Evolutionary conservation across 2,888 invertebrate species (phyloP), one percentile per base, ranked within the genome.

Genomic region (Sinodicranocentrus sp.): DNA sequence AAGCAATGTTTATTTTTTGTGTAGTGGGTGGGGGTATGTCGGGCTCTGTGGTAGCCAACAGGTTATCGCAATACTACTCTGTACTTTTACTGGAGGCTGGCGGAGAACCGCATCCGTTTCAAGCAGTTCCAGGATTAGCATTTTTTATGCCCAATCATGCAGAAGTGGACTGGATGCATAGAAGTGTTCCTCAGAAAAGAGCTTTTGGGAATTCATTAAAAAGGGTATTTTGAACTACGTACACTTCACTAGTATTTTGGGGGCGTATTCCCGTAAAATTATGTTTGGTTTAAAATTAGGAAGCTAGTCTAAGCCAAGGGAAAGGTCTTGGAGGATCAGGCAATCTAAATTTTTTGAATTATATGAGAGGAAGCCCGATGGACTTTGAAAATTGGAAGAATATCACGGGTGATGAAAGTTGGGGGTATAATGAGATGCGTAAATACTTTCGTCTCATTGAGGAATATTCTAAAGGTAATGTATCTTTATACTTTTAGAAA

Each of bases 21-120:
- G 25, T 86, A 0, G 84, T 85, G 63, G 68, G 84, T 21, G 72
- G 44, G 17, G 83, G 83, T 13, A 77, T 63, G 33, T 33, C 76
- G 3, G 93, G 93, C 0, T 91, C 92, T 0, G 91, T 92, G 0
- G 85, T 93, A 1, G 93, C 93, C 0, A 91, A 90, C 82, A 90
- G 92, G 71, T 89, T 92, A 1, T 90, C 91, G 0, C 92, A 92
- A 87, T 70, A 71, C 52, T 82, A 79, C 44, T 59, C 63, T 6
- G 75, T 79, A 23, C 44, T 84, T 26, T 88, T 93, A 19, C 89
- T 93, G 71, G 93, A 93, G 89, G 91, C 92, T 19, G 93, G 92
- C 15, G 70, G 71, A 0, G 91, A 92, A 88, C 92, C 92, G 0
- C 90, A 91, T 0, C 88, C 90, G 2, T 65, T 80, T 2, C 84